These are phyloP conservation scores for Drosophila pallidifrons DNA, from an alignment of 1,140 invertebrate genomes.

Conservation along the genomic window DNA sequence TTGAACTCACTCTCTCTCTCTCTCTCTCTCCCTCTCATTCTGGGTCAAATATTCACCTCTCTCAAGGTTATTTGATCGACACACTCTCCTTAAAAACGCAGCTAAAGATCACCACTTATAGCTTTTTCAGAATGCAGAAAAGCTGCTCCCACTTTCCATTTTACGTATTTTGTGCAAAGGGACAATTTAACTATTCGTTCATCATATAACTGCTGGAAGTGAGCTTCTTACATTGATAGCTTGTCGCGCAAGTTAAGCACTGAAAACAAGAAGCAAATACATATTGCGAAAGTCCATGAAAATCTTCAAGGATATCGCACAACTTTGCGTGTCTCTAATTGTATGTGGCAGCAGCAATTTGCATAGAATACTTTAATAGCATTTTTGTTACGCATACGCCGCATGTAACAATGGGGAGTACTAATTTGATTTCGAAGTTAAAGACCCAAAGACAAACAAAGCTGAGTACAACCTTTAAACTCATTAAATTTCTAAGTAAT, in stretches of 20 bases:
- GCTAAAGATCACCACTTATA: background rate
- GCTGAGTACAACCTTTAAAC: slow-evolving; percentile 33
- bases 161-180: no score
- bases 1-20: background rate
- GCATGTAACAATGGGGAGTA: slow-evolving; percentile 10
- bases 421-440: slow-evolving; percentile 34
- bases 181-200: no score
- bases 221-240: background rate
- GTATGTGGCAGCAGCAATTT: slow-evolving; percentile 21
- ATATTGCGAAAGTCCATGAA: background rate
- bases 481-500: slow-evolving; percentile 47
- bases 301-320: background rate
- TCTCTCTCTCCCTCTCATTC: background rate
- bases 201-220: background rate
- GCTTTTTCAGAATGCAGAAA: no score
- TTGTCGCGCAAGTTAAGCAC: slow-evolving; percentile 21
- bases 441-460: slow-evolving; percentile 18
- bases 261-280: slow-evolving; percentile 10
- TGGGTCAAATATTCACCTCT: background rate
- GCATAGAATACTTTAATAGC: slow-evolving; percentile 11
- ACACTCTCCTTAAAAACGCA: background rate
- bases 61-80: background rate
- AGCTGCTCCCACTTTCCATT: no score
- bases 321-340: slow-evolving; percentile 37
- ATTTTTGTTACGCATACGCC: slow-evolving; percentile 19